These are phyloP conservation scores for Pangasius macronema DNA, from an alignment of 2,797 vertebrate genomes.

Conservation along the genomic window DNA sequence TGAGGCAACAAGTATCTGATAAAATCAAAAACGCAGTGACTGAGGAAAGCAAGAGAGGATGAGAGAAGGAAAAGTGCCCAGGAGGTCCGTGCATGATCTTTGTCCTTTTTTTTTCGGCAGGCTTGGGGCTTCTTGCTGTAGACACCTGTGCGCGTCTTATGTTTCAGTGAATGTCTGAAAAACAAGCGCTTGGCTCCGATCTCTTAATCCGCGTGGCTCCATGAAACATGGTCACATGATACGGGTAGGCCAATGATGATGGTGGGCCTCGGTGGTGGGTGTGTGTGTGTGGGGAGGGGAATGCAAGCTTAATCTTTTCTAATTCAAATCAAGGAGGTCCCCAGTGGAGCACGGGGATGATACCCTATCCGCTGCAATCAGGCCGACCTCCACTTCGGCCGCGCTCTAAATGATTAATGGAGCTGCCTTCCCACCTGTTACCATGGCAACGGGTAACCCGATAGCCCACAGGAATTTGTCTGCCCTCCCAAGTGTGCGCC, in stretches of 20 bases:
- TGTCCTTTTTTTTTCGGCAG: slow-evolving; percentile 55
- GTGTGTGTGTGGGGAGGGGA: slow-evolving; percentile 62
- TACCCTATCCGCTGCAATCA: slow-evolving; percentile 99
- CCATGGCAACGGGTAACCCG: slow-evolving; percentile 96
- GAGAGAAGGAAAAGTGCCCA: slow-evolving; percentile 29
- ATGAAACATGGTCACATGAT: slow-evolving; percentile 96
- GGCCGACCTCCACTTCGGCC: slow-evolving; percentile 98
- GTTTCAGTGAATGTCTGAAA: slow-evolving; percentile 96
- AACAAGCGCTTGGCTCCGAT: slow-evolving; percentile 97
- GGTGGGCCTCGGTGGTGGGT: slow-evolving; percentile 82
- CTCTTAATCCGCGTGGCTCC: slow-evolving; percentile 99
- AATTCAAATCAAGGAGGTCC: slow-evolving; percentile 95
- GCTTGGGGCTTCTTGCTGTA: slow-evolving; percentile 71
- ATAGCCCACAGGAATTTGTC: slow-evolving; percentile 95
- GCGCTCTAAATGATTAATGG: slow-evolving; percentile 99
- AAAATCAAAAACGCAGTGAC: slow-evolving; percentile 53
- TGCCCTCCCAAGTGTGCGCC: slow-evolving; percentile 77
- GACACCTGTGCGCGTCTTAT: slow-evolving; percentile 97
- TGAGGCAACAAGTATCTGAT: slow-evolving; percentile 79
- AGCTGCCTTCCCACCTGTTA: slow-evolving; percentile 98
- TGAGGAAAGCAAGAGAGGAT: slow-evolving; percentile 23
- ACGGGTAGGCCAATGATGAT: slow-evolving; percentile 83
- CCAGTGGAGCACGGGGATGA: slow-evolving; percentile 88
- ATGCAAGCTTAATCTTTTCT: slow-evolving; percentile 87
- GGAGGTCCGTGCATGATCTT: slow-evolving; percentile 71